Conservation (phyloP, 2,797 vertebrate species). For the Spinus olivaceus region DNA sequence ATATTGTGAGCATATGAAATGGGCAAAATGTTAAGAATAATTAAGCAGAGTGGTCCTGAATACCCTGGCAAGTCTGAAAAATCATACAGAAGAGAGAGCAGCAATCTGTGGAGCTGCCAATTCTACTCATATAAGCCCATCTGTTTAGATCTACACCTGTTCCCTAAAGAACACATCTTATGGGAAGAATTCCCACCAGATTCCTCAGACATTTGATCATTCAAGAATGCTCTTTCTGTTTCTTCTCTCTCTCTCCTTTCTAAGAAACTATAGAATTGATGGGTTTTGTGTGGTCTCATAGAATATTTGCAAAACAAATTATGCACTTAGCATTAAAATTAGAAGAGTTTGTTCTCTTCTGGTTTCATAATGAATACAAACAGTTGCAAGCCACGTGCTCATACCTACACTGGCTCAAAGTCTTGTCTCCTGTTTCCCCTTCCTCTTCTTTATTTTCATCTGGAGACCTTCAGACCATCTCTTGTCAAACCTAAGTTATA, state of each 20-base stretch:
- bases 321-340: neutral
- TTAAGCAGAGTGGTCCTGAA: conserved; percentile 51
- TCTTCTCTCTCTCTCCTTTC: neutral
- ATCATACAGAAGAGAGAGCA: conserved; percentile 39
- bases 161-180: conserved; percentile 39
- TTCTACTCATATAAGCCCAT: conserved; percentile 61
- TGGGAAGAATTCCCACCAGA: conserved; percentile 24
- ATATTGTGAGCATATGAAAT: conserved; percentile 49
- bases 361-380: neutral
- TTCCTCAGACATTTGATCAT: conserved; percentile 1
- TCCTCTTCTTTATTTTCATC: neutral
- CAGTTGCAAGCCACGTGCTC: neutral
- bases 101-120: conserved; percentile 50
- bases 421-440: neutral
- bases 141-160: conserved; percentile 51
- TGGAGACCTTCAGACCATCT: neutral
- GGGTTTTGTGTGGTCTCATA: neutral
- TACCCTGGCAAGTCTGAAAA: conserved; percentile 8
- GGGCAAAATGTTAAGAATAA: conserved; percentile 62
- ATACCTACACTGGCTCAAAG: neutral
- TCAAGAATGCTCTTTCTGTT: conserved; percentile 8
- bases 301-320: neutral
- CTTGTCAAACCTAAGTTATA: neutral
- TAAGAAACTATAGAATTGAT: conserved; percentile 1
- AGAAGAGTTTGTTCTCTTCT: neutral